Percentiles rank a stretch among this genome's conserved stretches.
Evolutionary conservation across 2,113 vertebrate genomes (phyloP).

Genomic region (Telmatochromis sp.): DNA sequence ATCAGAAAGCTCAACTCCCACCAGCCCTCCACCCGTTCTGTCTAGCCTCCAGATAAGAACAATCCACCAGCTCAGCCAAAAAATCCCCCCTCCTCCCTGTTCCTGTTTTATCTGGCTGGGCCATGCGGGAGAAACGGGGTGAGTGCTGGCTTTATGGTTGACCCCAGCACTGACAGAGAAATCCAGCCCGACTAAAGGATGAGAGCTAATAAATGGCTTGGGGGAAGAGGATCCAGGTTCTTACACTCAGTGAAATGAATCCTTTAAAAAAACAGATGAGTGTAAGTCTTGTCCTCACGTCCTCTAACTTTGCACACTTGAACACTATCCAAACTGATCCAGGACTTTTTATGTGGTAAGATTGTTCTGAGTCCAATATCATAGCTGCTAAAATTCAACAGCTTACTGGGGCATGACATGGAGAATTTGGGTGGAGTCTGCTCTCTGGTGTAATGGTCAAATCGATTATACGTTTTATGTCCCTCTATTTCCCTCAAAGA

Average conservation of each 20-base stretch:
- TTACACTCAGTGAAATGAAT: neutral
- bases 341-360: neutral
- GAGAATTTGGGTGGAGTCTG: neutral
- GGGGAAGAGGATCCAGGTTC: neutral
- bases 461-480: neutral
- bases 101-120: slow-evolving; percentile 13
- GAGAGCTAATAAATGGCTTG: slow-evolving; percentile 6
- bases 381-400: neutral
- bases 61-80: neutral
- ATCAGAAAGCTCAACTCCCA: neutral
- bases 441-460: neutral
- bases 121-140: neutral
- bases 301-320: neutral
- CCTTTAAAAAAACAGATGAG: neutral
- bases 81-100: neutral
- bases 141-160: neutral
- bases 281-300: neutral
- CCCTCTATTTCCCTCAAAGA: neutral
- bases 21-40: neutral
- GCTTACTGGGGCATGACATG: neutral
- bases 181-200: neutral
- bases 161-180: neutral
- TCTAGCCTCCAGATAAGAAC: neutral
- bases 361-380: neutral
- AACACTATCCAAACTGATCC: neutral